Evolutionary conservation across 2,888 invertebrate species (phyloP), one percentile per base, ranked within the genome.

Genomic region (Standfussiana lucernea): DNA sequence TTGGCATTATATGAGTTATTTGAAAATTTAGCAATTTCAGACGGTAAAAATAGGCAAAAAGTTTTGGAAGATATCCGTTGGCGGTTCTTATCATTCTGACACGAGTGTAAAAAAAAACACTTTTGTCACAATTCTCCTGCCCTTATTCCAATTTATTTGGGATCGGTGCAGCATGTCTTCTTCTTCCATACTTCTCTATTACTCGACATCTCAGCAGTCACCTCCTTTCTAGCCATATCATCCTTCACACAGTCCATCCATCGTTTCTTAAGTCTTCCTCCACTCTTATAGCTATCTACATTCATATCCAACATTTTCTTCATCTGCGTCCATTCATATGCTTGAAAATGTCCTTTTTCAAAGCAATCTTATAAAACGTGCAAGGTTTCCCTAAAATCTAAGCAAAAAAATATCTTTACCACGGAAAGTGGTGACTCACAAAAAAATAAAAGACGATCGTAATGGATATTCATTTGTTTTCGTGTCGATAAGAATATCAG

Each of bases 401-500:
- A 70, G 2, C 32, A 40, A 74, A 61, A 56, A n/a, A 15, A n/a
- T n/a, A n/a, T 2, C 28, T 13, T 21, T 15, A 50, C n/a, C 15
- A 13, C 56, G 15, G 32, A 56, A 59, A 64, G 6, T 78, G 72
- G 74, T 86, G 86, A 83, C 70, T 74, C 66, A 70, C 24, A 11
- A 72, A 24, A 37, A 67, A 65, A 75, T 56, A 77, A 76, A 72
- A 77, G 37, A 73, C 37, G n/a, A 24, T 64, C 77, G 64, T 75
- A 79, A 81, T 72, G 59, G 71, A 77, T 77, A 82, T 40, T 77
- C 64, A 67, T 75, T 83, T 85, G 75, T 88, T 83, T 79, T 77
- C 65, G 40, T 76, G 72, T 68, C 66, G 67, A 83, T 79, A 76
- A 72, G 64, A 77, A 64, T 73, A 70, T 75, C 24, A 53, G 35